Evolutionary conservation across 2,888 invertebrate species (phyloP).

Genomic region (Phytoseiulus persimilis): DNA sequence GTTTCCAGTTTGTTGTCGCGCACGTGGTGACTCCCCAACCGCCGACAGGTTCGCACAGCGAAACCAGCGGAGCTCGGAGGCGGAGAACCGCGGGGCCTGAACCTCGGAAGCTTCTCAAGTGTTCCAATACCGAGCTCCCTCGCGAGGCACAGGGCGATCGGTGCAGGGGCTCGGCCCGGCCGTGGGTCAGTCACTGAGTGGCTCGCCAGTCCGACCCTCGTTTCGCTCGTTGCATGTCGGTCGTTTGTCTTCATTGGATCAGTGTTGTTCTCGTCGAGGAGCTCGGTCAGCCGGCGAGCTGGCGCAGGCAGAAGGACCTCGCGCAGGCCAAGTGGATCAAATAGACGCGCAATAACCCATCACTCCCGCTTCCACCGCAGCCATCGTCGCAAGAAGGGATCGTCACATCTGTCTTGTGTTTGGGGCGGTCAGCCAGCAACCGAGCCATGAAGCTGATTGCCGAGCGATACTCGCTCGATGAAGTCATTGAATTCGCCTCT

Average conservation of each 20-base stretch:
- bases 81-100: neutral
- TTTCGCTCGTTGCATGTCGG: neutral
- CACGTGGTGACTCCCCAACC: no score
- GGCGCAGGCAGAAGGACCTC: neutral
- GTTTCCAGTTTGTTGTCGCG: neutral
- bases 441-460: neutral
- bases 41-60: no score
- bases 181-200: neutral
- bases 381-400: neutral
- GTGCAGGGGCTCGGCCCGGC: neutral
- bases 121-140: neutral
- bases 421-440: neutral
- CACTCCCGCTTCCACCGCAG: neutral
- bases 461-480: neutral
- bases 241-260: neutral
- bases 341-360: neutral
- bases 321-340: neutral
- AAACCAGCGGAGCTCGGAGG: no score
- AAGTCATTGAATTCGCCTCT: no score
- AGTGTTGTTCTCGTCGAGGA: neutral
- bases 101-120: neutral
- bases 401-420: neutral
- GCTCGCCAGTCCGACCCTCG: neutral
- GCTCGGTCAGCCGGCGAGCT: neutral
- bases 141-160: neutral